These are phyloP conservation scores for Pelmatolapia mariae DNA, from an alignment of 2,113 vertebrate species.

Conservation along the genomic window DNA sequence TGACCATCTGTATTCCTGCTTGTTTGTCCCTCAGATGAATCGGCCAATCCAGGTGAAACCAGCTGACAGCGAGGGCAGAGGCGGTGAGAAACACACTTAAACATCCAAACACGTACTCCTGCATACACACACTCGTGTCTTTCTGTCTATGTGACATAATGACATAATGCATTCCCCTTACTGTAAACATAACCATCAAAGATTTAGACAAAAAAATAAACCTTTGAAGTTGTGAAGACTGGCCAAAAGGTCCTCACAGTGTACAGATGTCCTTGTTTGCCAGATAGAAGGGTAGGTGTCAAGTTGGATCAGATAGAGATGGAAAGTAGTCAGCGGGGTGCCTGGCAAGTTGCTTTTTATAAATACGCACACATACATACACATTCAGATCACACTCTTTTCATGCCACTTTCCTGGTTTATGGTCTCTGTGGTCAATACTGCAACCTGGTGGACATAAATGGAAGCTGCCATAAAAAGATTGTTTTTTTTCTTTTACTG, in stretches of 20 bases:
- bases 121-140: not conserved
- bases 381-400: not conserved
- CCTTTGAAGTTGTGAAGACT: not conserved
- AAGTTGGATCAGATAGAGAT: not conserved
- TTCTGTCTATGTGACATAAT: not conserved
- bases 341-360: not conserved
- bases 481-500: not conserved
- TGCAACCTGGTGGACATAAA: constrained; percentile 52
- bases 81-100: constrained; percentile 57
- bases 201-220: not conserved
- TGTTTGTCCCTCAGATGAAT: constrained; percentile 69
- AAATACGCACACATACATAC: not conserved
- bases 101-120: not conserved
- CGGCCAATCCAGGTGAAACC: constrained; percentile 78
- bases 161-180: not conserved
- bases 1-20: constrained; percentile 2
- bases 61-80: constrained; percentile 76
- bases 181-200: not conserved
- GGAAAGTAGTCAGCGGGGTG: constrained; percentile 6
- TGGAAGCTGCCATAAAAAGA: not conserved
- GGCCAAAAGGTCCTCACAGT: not conserved
- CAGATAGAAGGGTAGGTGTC: constrained; percentile 2
- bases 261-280: not conserved
- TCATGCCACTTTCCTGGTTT: not conserved
- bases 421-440: constrained; percentile 16